Evolutionary conservation across 2,888 invertebrate species (phyloP).

Genomic region (Alloplasta piceator): DNA sequence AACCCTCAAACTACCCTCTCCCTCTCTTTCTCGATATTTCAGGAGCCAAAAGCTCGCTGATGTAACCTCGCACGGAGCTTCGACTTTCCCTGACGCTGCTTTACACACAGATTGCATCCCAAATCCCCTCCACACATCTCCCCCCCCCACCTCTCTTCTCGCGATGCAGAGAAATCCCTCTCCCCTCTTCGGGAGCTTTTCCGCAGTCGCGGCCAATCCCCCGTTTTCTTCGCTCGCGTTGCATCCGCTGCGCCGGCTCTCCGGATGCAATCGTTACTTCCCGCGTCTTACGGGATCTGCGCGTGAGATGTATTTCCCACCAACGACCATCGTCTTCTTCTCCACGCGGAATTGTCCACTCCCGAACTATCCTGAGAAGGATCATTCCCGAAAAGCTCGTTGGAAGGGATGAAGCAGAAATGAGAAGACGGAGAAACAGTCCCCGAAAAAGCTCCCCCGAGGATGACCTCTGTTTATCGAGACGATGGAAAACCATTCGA

Average conservation of each 20-base stretch:
- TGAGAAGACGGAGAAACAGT: constrained; percentile 1
- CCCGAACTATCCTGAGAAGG: constrained; percentile 52
- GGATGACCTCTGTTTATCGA: constrained; percentile 22
- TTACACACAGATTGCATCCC: constrained; percentile 80
- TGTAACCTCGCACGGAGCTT: constrained; percentile 61
- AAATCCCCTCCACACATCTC: constrained; percentile 32
- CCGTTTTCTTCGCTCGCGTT: constrained; percentile 51
- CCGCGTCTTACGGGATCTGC: constrained; percentile 41
- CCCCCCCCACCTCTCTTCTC: constrained; percentile 22
- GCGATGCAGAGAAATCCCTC: constrained; percentile 10
- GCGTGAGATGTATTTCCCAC: constrained; percentile 40
- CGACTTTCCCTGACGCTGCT: constrained; percentile 70
- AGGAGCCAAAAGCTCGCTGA: constrained; percentile 58
- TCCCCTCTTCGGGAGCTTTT: constrained; percentile 15
- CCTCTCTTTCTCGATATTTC: constrained; percentile 45
- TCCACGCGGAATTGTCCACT: neutral
- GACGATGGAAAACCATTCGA: neutral
- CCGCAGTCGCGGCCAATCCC: constrained; percentile 25
- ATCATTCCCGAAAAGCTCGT: constrained; percentile 31
- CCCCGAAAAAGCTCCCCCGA: constrained; percentile 17
- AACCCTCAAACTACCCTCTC: constrained; percentile 56
- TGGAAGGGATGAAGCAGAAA: constrained; percentile 36
- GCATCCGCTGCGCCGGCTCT: constrained; percentile 65
- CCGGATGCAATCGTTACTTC: constrained; percentile 77
- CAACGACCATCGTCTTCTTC: constrained; percentile 22